These are phyloP conservation scores for Ancistrus triradiatus DNA, from an alignment of 2,113 vertebrate species.

Conservation along the genomic window DNA sequence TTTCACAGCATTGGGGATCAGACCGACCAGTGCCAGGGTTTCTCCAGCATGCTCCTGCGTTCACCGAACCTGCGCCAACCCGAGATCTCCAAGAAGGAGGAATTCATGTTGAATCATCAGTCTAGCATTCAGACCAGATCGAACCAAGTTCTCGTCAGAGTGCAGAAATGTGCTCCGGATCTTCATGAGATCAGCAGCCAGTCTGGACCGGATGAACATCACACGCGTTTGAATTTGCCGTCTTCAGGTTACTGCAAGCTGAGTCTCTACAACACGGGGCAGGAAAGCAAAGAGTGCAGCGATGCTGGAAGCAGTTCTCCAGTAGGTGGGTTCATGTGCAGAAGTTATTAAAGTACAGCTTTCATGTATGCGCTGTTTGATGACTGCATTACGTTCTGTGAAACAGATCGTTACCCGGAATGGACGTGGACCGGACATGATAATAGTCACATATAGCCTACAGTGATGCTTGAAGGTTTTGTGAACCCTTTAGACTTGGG, in stretches of 20 bases:
- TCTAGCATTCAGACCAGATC: too few species aligned
- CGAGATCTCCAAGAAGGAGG: conserved; percentile 5
- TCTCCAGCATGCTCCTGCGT: conserved; percentile 16
- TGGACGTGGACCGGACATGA: too few species aligned
- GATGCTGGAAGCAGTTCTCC: conserved; percentile 1
- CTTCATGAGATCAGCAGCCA: too few species aligned
- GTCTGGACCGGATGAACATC: background rate
- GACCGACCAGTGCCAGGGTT: conserved; percentile 2
- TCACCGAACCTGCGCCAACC: conserved; percentile 10
- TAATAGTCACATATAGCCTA: too few species aligned
- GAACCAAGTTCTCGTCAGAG: conserved; percentile 3
- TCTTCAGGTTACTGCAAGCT: conserved; percentile 11
- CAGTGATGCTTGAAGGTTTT: too few species aligned
- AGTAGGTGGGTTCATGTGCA: too few species aligned
- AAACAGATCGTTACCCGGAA: too few species aligned
- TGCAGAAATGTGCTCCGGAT: conserved; percentile 5
- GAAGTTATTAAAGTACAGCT: too few species aligned
- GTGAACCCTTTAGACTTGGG: too few species aligned
- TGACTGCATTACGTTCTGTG: too few species aligned
- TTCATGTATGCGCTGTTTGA: too few species aligned
- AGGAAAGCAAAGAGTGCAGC: background rate
- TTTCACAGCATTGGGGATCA: conserved; percentile 1
- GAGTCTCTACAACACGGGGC: conserved; percentile 9
- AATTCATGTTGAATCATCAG: conserved; percentile 6
- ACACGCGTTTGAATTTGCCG: conserved; percentile 2